A percentile compares a stretch with the other conserved stretches of the same genome.
Evolutionary conservation across 2,888 invertebrate species (phyloP).

Genomic region (Troglohyphantes excavatus): DNA sequence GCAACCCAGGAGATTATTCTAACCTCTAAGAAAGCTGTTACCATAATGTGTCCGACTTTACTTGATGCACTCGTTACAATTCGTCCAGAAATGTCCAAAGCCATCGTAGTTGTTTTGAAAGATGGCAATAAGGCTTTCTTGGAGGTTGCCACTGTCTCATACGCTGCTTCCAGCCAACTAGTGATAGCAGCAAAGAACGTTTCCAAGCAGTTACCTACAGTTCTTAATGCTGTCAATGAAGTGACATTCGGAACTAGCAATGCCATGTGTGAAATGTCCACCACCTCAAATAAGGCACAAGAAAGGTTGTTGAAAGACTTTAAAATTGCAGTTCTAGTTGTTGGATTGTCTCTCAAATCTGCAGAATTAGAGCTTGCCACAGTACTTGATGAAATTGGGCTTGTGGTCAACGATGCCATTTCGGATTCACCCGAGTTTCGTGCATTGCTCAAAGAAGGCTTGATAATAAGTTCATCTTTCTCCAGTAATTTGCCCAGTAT

Average conservation of each 20-base stretch:
- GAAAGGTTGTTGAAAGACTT: conserved; percentile 39
- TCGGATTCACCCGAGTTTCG: not conserved
- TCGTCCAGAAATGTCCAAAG: conserved; percentile 32
- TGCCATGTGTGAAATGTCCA: conserved; percentile 26
- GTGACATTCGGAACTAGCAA: not conserved
- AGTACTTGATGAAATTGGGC: not conserved
- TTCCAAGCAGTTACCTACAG: conserved; percentile 2
- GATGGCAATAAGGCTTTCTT: conserved; percentile 52
- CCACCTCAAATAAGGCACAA: conserved; percentile 22
- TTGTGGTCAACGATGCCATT: conserved; percentile 4
- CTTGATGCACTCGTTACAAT: conserved; percentile 5
- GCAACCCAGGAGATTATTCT: conserved; percentile 37
- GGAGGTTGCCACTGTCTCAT: conserved; percentile 37
- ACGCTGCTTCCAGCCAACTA: conserved; percentile 29
- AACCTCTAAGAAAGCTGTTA: conserved; percentile 35
- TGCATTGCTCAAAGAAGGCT: not conserved
- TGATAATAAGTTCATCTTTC: not conserved
- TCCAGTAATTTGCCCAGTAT: not conserved
- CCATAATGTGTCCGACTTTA: conserved; percentile 31
- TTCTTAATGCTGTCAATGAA: conserved; percentile 39
- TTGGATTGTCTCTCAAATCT: not conserved
- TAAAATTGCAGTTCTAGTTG: not conserved
- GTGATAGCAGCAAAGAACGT: conserved; percentile 3
- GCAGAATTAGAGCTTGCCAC: conserved; percentile 35
- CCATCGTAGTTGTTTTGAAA: conserved; percentile 21